Conservation (phyloP, 2,797 vertebrate genomes). For the Melanotaenia pygmaea region DNA sequence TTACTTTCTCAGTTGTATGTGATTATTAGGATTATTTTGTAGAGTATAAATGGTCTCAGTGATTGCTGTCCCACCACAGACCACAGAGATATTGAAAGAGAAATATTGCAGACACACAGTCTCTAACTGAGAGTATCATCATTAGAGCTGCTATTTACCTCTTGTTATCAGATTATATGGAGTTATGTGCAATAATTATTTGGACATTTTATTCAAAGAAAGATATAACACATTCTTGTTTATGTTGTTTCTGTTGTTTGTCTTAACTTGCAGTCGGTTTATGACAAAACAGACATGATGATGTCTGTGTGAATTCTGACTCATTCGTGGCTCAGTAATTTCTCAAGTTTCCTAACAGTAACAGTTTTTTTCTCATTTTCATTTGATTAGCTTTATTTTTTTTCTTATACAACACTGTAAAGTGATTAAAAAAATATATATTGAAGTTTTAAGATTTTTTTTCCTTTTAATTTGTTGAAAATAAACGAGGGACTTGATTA, state of each 20-base stretch:
- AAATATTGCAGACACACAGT: not conserved
- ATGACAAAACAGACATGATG: too few species aligned
- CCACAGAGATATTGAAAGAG: not conserved
- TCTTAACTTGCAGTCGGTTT: not conserved
- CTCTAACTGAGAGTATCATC: not conserved
- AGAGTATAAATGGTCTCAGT: not conserved
- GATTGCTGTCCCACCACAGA: not conserved
- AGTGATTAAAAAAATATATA: too few species aligned
- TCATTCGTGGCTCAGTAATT: too few species aligned
- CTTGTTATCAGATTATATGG: not conserved
- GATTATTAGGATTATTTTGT: too few species aligned
- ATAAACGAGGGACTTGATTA: not conserved
- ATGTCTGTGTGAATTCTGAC: too few species aligned
- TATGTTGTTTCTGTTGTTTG: not conserved
- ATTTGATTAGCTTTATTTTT: too few species aligned
- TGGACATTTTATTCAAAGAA: not conserved
- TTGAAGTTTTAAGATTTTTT: too few species aligned
- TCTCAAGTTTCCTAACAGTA: too few species aligned
- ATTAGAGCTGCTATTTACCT: not conserved
- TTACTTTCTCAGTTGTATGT: too few species aligned
- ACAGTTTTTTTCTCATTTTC: too few species aligned
- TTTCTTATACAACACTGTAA: too few species aligned
- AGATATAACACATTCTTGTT: too few species aligned
- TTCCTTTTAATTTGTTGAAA: not conserved
- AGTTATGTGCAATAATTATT: not conserved